Conservation (phyloP, 2,888 invertebrate genomes). For the Cataglyphis livida region DNA sequence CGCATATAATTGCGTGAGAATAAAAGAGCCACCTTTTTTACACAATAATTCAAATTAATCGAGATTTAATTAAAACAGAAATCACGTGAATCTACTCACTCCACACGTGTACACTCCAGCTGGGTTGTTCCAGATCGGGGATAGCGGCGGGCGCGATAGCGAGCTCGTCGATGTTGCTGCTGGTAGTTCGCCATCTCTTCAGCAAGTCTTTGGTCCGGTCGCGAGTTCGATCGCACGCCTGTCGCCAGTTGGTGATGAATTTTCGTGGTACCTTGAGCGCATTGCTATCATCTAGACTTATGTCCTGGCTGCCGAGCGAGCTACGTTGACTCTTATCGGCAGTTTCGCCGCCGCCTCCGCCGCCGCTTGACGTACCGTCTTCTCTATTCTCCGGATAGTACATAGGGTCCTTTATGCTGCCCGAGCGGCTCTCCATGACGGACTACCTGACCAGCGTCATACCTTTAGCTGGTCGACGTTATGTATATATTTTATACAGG, state of each 20-base stretch:
- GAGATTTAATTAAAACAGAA: not conserved
- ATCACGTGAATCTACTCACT: constrained; percentile 86
- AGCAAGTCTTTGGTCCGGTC: constrained; percentile 91
- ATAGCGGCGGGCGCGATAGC: constrained; percentile 40
- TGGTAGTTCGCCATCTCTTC: constrained; percentile 90
- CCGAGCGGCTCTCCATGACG: constrained; percentile 75
- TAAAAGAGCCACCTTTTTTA: not conserved
- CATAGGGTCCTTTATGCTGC: constrained; percentile 76
- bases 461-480: constrained; percentile 36
- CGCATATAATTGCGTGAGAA: not conserved
- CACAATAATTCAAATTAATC: not conserved
- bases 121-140: constrained; percentile 82
- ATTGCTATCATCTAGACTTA: constrained; percentile 64
- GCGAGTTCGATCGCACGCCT: constrained; percentile 92
- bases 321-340: constrained; percentile 61
- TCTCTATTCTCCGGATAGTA: constrained; percentile 67
- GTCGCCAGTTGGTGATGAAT: constrained; percentile 91
- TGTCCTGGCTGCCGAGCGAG: constrained; percentile 69
- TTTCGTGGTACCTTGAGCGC: constrained; percentile 88
- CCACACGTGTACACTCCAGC: constrained; percentile 93
- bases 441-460: constrained; percentile 61
- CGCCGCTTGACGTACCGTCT: constrained; percentile 33
- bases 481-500: constrained; percentile 48
- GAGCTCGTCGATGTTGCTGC: constrained; percentile 87
- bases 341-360: constrained; percentile 4